These are phyloP conservation scores for Turritopsis rubra DNA, from an alignment of 30 jellyfish, hydroid and myxozoan species.

Conservation along the genomic window DNA sequence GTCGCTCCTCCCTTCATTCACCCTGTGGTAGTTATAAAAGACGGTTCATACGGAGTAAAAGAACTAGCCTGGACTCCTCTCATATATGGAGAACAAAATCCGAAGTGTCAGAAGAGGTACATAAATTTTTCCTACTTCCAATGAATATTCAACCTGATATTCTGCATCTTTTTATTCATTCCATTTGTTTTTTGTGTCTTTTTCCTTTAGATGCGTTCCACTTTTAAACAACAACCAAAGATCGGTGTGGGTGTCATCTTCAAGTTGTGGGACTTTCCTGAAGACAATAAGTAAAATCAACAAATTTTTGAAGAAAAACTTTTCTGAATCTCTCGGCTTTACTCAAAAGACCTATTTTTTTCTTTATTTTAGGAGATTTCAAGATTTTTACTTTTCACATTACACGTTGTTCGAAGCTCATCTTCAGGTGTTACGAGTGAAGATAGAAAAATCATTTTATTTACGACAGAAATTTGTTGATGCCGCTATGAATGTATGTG, in stretches of 20 bases:
- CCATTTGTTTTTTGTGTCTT: neutral
- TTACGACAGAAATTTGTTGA: slow-evolving; percentile 63
- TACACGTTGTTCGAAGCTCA: slow-evolving; percentile 82
- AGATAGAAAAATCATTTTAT: slow-evolving; percentile 76
- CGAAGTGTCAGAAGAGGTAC: slow-evolving; percentile 71
- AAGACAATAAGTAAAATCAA: slow-evolving; percentile 32
- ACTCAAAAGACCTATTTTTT: too few relatives aligned
- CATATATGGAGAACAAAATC: slow-evolving; percentile 53
- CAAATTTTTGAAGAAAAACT: neutral
- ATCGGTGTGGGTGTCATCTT: slow-evolving; percentile 84
- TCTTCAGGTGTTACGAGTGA: slow-evolving; percentile 51
- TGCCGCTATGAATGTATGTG: slow-evolving; percentile 71
- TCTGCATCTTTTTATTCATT: neutral
- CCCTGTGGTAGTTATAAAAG: slow-evolving; percentile 70
- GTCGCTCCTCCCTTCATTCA: slow-evolving; percentile 47
- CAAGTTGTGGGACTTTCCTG: slow-evolving; percentile 79
- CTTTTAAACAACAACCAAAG: slow-evolving; percentile 65
- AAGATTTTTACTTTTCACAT: slow-evolving; percentile 74
- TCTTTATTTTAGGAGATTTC: slow-evolving; percentile 68
- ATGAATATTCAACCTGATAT: neutral
- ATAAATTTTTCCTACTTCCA: neutral
- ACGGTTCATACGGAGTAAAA: slow-evolving; percentile 70
- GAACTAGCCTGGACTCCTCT: slow-evolving; percentile 67
- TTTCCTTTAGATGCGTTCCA: slow-evolving; percentile 24
- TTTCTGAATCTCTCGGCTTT: too few relatives aligned